Evolutionary conservation across 2,888 invertebrate species (phyloP).

Genomic region (Ferrisia virgata): DNA sequence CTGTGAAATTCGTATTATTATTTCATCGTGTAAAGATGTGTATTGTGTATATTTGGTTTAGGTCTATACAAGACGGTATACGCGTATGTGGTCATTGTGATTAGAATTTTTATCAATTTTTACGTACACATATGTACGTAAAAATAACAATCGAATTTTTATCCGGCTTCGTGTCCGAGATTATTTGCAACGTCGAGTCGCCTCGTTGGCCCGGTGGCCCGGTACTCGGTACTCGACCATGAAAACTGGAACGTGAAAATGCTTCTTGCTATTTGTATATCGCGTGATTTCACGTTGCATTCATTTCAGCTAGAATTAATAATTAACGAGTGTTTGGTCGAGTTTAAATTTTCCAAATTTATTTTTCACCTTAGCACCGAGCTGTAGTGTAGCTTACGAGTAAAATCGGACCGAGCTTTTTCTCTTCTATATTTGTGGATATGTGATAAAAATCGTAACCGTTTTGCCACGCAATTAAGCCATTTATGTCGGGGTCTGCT

Average conservation of each 20-base stretch:
- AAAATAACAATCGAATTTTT: background rate
- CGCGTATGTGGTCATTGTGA: too few relatives aligned
- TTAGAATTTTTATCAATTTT: too few relatives aligned
- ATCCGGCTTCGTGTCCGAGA: too few relatives aligned
- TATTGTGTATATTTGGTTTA: too few relatives aligned
- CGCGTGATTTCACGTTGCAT: slow-evolving; percentile 20
- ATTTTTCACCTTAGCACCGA: background rate
- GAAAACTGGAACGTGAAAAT: slow-evolving; percentile 23
- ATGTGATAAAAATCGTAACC: background rate
- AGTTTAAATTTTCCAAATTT: background rate
- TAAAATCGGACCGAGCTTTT: background rate
- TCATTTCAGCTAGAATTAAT: background rate
- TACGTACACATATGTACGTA: too few relatives aligned
- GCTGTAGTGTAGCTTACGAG: background rate
- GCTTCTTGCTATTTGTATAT: background rate
- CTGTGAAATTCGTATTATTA: background rate
- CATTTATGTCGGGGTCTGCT: background rate
- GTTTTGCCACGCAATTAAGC: background rate
- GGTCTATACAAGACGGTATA: too few relatives aligned
- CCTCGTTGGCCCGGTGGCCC: background rate
- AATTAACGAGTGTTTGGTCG: slow-evolving; percentile 2
- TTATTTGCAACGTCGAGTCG: background rate
- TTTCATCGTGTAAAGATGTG: too few relatives aligned
- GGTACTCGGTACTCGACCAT: background rate
- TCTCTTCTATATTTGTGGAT: background rate